Evolutionary conservation across 1,140 invertebrate genomes (phyloP), one percentile per base, ranked within the genome.

Genomic region (Heliconius nattereri): DNA sequence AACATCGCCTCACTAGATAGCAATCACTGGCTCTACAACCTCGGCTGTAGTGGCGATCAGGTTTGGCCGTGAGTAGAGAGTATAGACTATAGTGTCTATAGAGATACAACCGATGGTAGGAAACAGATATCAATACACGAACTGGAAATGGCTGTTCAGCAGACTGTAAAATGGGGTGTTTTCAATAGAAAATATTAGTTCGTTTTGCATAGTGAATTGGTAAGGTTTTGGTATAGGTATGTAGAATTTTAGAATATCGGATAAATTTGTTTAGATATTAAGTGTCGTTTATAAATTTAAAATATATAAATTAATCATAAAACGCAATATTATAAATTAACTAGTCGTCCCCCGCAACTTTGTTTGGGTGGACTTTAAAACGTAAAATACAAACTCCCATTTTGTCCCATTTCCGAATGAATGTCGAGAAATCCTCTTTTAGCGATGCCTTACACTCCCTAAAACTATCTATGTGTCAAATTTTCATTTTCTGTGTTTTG

Each of bases 1-100:
- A 66, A 26, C 60, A 66, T 66, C 60, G 60, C 60, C 60, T 66
- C 60, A 26, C 60, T 66, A 66, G 60, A 66, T 66, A 66, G 60
- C 60, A 66, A 66, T 66, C 60, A 66, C 60, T 23, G 60, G 23
- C 23, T 26, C 26, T 26, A 66, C 11, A 66, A 23, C 54, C 54
- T 66, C 54, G n/a, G 9, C 54, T 57, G 54, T 57, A 57, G 54
- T 57, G 54, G 20, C 54, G n/a, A 57, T 57, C 54, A 57, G 54
- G 54, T 57, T 57, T 57, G 54, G n/a, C 54, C 54, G 54, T 57
- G 54, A 57, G 20, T 57, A 66, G 8, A 57, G n/a, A 57, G 23
- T 57, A 57, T 23, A 20, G 54, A 23, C 7, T n/a, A n/a, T 20
- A 66, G n/a, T 26, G 5, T 23, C n/a, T 66, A 66, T 11, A 23